Base-by-base conservation (phyloP, 2,888 invertebrate genomes). In the Athetis lepigone region DNA sequence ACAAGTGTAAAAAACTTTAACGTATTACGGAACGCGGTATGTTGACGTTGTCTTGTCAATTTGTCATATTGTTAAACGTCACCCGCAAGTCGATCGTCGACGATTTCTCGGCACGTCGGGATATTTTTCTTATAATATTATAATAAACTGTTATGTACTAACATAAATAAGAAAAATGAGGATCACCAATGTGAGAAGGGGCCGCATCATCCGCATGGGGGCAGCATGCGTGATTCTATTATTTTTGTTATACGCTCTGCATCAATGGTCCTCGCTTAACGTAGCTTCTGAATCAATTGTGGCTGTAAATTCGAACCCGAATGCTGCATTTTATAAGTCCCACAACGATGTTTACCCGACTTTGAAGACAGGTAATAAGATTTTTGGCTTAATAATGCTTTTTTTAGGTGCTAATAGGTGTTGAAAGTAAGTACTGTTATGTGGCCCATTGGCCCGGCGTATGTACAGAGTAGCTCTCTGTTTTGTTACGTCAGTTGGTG, bases 211-310 rank as follows among this genome's bases (percentile, higher is more conserved):
- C 75, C 96, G 96, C 73, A 89, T 96, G 75, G 87, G 88, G 11
- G 87, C 94, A 52, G 93, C 94, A 55, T 92, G 95, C 77, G 87
- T 94, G 73, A 90, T 96, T 71, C 90, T 96, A 69, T 75, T 96
- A 78, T 89, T 96, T 76, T 85, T 97, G 60, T 86, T 97, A 57
- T 97, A 96, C 88, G 93, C 96, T 77, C 88, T 97, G 65, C 95
- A 95, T 74, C 96, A 95, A 71, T 96, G 96, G 95, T 95, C 96
- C 40, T 93, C 90, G 79, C 94, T 95, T 46, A 94, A 95, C 77
- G 90, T 84, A 59, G 76, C 64, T 51, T 72, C 36, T 49, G 82
- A 83, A 73, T 70, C 78, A 9, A 79, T 80, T 43, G 83, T 77
- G 77, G 70, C 77, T 59, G 37, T 82, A 37, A 70, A 81, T 70